These are phyloP conservation scores for Mesitornis unicolor DNA, from an alignment of 2,113 vertebrate genomes.

Conservation along the genomic window DNA sequence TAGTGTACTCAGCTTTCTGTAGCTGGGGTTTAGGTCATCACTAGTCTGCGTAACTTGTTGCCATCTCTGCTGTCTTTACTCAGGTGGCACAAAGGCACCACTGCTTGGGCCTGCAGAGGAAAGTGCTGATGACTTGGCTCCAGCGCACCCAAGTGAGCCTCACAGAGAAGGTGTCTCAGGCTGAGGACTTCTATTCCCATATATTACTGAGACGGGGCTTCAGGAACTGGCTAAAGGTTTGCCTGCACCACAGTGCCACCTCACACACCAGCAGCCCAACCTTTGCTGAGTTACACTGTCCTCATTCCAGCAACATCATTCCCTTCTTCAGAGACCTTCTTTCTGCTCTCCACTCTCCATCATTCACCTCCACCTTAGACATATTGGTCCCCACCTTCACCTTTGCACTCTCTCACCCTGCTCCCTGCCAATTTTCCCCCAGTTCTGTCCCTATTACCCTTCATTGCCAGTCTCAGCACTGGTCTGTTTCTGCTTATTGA, in stretches of 20 bases:
- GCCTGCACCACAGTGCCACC: neutral
- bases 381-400: neutral
- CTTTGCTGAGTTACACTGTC: neutral
- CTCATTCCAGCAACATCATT: neutral
- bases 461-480: neutral
- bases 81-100: slow-evolving; percentile 84
- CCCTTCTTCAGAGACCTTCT: neutral
- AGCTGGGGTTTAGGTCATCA: neutral
- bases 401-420: neutral
- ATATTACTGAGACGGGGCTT: slow-evolving; percentile 76
- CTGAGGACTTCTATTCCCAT: slow-evolving; percentile 71
- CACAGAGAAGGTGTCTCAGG: slow-evolving; percentile 71
- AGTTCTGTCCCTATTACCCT: neutral
- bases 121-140: slow-evolving; percentile 78
- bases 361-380: neutral
- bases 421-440: neutral
- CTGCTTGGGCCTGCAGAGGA: slow-evolving; percentile 70
- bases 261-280: neutral
- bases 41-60: neutral
- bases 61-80: neutral
- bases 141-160: slow-evolving; percentile 57
- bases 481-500: neutral
- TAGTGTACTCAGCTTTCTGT: neutral
- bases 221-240: slow-evolving; percentile 82
- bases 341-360: neutral